Conservation (phyloP, 2,888 invertebrate genomes). For the Parnassius apollo region DNA sequence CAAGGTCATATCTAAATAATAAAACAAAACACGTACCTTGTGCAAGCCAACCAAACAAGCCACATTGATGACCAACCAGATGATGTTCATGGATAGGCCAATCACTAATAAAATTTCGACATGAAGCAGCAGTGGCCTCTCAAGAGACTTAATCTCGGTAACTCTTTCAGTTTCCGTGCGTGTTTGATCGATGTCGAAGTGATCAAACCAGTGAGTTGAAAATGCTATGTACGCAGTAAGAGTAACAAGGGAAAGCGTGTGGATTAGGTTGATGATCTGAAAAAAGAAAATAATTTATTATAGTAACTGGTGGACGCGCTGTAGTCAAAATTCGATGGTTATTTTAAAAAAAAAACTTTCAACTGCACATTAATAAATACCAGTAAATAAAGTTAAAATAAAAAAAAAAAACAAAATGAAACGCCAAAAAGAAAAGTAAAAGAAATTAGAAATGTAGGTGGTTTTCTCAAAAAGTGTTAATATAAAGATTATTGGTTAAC, state of each 20-base stretch:
- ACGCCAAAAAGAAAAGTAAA: too few relatives aligned
- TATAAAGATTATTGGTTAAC: too few relatives aligned
- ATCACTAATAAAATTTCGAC: constrained; percentile 39
- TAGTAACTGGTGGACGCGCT: too few relatives aligned
- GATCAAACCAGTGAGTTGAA: constrained; percentile 43
- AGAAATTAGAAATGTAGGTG: too few relatives aligned
- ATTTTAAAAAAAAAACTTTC: too few relatives aligned
- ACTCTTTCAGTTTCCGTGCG: constrained; percentile 9
- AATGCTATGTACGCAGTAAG: constrained; percentile 38
- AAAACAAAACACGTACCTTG: constrained; percentile 36
- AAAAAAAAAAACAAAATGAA: too few relatives aligned
- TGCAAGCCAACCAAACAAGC: constrained; percentile 49
- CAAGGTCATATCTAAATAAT: too few relatives aligned
- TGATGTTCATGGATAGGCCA: constrained; percentile 37
- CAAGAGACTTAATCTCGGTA: constrained; percentile 31
- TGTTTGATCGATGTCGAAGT: constrained; percentile 33
- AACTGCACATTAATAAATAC: too few relatives aligned
- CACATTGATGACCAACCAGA: constrained; percentile 44
- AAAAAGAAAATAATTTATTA: constrained; percentile 12
- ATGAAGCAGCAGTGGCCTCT: constrained; percentile 34
- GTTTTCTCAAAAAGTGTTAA: too few relatives aligned
- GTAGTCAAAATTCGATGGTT: too few relatives aligned
- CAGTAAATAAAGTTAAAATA: too few relatives aligned
- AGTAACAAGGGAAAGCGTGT: constrained; percentile 37
- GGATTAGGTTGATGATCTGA: constrained; percentile 42